These are phyloP conservation scores for Apoda limacodes DNA, from an alignment of 2,888 invertebrate genomes.

Conservation along the genomic window DNA sequence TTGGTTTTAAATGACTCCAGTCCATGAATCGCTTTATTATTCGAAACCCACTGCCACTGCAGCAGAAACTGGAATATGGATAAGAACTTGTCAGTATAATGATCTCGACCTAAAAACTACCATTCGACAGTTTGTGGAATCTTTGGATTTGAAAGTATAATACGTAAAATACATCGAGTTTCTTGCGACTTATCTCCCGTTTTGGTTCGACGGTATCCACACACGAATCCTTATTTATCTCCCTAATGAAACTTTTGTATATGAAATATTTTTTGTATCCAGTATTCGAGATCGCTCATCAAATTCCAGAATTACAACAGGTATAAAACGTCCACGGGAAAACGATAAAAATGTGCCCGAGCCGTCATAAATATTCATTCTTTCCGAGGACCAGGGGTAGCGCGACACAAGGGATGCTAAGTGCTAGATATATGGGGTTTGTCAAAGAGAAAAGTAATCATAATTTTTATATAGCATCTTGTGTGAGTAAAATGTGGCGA, in stretches of 20 bases:
- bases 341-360: conserved; percentile 48
- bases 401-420: conserved; percentile 30
- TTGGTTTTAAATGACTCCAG: too few species aligned
- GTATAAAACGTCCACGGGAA: conserved; percentile 33
- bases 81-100: conserved; percentile 40
- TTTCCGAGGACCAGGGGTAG: conserved; percentile 23
- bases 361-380: conserved; percentile 59
- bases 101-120: conserved; percentile 36
- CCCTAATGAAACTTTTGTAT: conserved; percentile 50
- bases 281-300: conserved; percentile 26
- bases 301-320: conserved; percentile 35
- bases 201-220: conserved; percentile 36
- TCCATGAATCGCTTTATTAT: too few species aligned
- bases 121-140: conserved; percentile 31
- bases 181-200: conserved; percentile 27
- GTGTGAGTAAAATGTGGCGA: conserved; percentile 22
- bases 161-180: conserved; percentile 35
- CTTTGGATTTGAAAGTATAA: conserved; percentile 59
- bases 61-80: conserved; percentile 4
- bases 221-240: conserved; percentile 52
- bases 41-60: too few species aligned
- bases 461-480: conserved; percentile 46
- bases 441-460: conserved; percentile 52
- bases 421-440: conserved; percentile 49
- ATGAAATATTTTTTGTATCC: conserved; percentile 33